A percentile compares a stretch with the other conserved stretches of the same genome.
phyloP scores from a whole-genome alignment of 2,888 invertebrate species.

The Scrobipalpa costella region DNA sequence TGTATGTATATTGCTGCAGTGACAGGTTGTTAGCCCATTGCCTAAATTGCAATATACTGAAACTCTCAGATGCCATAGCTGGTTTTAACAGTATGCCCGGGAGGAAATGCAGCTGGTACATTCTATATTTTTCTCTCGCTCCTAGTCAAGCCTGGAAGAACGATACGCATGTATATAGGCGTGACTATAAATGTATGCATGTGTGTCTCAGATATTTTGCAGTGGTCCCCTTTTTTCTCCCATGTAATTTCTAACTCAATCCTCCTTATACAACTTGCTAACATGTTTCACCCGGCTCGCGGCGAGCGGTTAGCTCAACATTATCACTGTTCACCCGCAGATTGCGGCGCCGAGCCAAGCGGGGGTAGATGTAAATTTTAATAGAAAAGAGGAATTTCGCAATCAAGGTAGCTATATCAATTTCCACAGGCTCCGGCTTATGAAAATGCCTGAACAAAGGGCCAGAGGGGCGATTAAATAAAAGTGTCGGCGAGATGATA shows the following conservation, averaged over 20 bases:
- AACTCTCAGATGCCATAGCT: too few relatives aligned
- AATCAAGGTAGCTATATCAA: background rate
- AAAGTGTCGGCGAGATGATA: background rate
- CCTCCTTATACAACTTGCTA: background rate
- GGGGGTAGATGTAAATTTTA: constrained; percentile 6
- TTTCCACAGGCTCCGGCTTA: background rate
- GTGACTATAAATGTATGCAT: too few relatives aligned
- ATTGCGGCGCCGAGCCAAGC: background rate
- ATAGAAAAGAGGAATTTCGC: constrained; percentile 6
- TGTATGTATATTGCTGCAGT: too few relatives aligned
- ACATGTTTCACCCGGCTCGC: background rate
- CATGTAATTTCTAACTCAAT: background rate
- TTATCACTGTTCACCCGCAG: background rate
- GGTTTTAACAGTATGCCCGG: too few relatives aligned
- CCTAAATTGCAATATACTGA: too few relatives aligned
- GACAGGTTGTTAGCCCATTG: too few relatives aligned
- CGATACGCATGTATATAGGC: too few relatives aligned
- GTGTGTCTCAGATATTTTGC: too few relatives aligned
- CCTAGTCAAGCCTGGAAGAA: too few relatives aligned
- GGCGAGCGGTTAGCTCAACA: background rate
- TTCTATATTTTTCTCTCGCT: too few relatives aligned
- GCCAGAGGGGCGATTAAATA: background rate
- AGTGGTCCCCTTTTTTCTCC: too few relatives aligned
- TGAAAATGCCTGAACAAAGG: constrained; percentile 3
- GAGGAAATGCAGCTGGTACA: too few relatives aligned